phyloP scores from a whole-genome alignment of 2,888 invertebrate species.

The Colostygia pectinataria region DNA sequence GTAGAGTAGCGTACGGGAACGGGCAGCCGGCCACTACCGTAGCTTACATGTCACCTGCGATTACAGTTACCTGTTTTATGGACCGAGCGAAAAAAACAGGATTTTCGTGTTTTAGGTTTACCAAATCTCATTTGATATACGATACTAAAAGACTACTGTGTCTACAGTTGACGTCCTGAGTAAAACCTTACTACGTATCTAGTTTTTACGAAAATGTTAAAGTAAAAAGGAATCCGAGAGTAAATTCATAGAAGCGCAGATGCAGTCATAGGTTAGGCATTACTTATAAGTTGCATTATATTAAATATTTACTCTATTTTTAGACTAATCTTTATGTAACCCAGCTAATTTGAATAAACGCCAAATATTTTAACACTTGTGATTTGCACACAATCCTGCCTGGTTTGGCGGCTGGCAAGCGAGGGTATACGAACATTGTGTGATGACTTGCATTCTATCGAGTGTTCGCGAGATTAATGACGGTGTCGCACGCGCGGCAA shows the following conservation, averaged over 20 bases:
- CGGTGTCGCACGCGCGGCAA: slow-evolving; percentile 69
- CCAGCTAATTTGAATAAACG: slow-evolving; percentile 26
- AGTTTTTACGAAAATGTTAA: too few relatives aligned
- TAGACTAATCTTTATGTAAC: not conserved
- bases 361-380: slow-evolving; percentile 28
- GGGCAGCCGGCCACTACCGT: slow-evolving; percentile 36
- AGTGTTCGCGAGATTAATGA: slow-evolving; percentile 80
- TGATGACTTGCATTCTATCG: slow-evolving; percentile 80
- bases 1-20: slow-evolving; percentile 40
- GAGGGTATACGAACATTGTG: slow-evolving; percentile 49
- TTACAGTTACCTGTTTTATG: slow-evolving; percentile 32
- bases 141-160: too few relatives aligned
- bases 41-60: slow-evolving; percentile 41
- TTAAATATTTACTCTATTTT: too few relatives aligned
- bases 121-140: too few relatives aligned
- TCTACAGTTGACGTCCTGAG: too few relatives aligned
- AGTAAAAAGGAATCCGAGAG: too few relatives aligned
- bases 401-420: slow-evolving; percentile 19
- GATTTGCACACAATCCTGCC: slow-evolving; percentile 31
- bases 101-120: too few relatives aligned
- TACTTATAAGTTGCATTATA: too few relatives aligned
- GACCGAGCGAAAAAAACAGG: not conserved
- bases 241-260: too few relatives aligned
- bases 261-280: too few relatives aligned
- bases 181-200: too few relatives aligned